A percentile compares a stretch with the other conserved stretches of the same genome.
Evolutionary conservation across 2,797 vertebrate genomes (phyloP).

Genomic region (Microchirus variegatus): DNA sequence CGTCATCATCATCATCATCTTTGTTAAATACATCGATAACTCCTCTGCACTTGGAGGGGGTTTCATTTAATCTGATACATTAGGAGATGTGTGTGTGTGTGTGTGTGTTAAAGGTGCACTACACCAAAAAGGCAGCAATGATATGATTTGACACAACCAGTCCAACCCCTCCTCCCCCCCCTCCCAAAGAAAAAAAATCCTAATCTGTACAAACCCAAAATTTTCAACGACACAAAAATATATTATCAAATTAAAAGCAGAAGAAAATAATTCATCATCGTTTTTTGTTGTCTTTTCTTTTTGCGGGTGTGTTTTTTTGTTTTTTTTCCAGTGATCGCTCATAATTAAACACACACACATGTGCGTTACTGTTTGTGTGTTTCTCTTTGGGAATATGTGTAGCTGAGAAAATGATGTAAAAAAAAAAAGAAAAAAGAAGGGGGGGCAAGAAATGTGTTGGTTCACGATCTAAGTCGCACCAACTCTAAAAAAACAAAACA

Average conservation of each 20-base stretch:
- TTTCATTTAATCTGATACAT: slow-evolving; percentile 21
- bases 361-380: slow-evolving; percentile 29
- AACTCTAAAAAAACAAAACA: slow-evolving; percentile 15
- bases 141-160: slow-evolving; percentile 50
- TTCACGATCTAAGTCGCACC: slow-evolving; percentile 38
- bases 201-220: slow-evolving; percentile 65
- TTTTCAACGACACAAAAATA: slow-evolving; percentile 71
- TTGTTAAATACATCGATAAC: slow-evolving; percentile 41
- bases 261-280: slow-evolving; percentile 65
- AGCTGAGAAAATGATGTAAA: neutral
- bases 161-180: neutral
- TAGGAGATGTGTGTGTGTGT: slow-evolving; percentile 21
- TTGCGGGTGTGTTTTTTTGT: slow-evolving; percentile 8
- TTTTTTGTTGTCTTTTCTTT: slow-evolving; percentile 47
- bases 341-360: slow-evolving; percentile 41
- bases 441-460: slow-evolving; percentile 1
- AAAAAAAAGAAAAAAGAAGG: neutral
- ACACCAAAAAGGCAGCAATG: slow-evolving; percentile 73
- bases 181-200: slow-evolving; percentile 12
- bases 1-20: slow-evolving; percentile 24
- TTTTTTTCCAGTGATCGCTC: slow-evolving; percentile 63
- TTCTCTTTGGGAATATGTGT: slow-evolving; percentile 56
- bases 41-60: slow-evolving; percentile 22
- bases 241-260: slow-evolving; percentile 73
- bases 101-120: slow-evolving; percentile 60